These are phyloP conservation scores for Rhagophthalmus giganteus DNA, from an alignment of 2,888 invertebrate species.

Conservation along the genomic window DNA sequence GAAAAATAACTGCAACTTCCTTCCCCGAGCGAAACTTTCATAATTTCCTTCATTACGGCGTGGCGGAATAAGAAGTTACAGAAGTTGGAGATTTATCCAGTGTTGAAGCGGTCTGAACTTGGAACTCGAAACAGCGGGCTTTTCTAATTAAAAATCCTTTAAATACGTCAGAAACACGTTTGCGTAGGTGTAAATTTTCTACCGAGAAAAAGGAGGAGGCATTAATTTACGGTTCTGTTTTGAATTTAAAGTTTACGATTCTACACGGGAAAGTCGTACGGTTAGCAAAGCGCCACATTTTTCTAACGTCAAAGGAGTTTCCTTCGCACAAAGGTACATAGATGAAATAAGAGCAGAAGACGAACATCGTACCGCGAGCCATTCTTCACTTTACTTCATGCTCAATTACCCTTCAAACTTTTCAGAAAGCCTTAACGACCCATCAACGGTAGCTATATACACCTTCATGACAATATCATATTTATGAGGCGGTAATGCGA, in stretches of 20 bases:
- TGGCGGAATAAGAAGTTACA: conserved; percentile 44
- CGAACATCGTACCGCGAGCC: too few relatives aligned
- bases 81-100: conserved; percentile 34
- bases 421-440: too few relatives aligned
- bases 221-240: conserved; percentile 37
- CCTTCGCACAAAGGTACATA: too few relatives aligned
- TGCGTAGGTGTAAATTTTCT: conserved; percentile 22
- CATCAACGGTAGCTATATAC: conserved; percentile 14
- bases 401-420: too few relatives aligned
- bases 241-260: conserved; percentile 28
- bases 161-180: conserved; percentile 29
- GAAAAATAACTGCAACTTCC: conserved; percentile 47
- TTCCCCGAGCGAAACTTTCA: conserved; percentile 46
- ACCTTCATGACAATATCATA: conserved; percentile 11
- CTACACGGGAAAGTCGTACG: neutral
- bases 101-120: conserved; percentile 26
- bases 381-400: too few relatives aligned
- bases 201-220: conserved; percentile 5
- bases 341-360: too few relatives aligned
- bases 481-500: too few relatives aligned
- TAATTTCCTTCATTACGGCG: conserved; percentile 50
- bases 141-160: conserved; percentile 37
- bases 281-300: neutral
- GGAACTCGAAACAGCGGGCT: conserved; percentile 21
- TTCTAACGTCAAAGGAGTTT: too few relatives aligned